Base-by-base conservation (phyloP, 2,797 vertebrate genomes). In the Prionace glauca region DNA sequence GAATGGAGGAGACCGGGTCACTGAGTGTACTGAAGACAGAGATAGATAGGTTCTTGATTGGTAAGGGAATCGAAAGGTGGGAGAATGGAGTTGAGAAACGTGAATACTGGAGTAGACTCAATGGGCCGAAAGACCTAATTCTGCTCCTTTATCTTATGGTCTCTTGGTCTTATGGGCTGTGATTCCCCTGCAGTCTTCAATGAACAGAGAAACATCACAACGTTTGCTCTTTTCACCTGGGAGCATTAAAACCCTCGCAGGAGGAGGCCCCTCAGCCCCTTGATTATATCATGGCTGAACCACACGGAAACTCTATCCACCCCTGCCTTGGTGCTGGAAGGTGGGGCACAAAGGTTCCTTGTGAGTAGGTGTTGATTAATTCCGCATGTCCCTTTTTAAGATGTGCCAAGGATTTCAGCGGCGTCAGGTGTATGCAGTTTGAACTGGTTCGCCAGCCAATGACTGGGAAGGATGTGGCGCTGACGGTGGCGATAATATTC, bases 371-470 rank as follows among this genome's bases (percentile, higher is more conserved):
- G 12, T 16, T n/a, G 16, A 65, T 20, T 91, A 91, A 91, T n/a
- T 65, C 29, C n/a, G 20, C 29, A 65, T 12, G 95, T 0, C 94
- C 0, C 3, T 0, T 4, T 32, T 92, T 18, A 95, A 98, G 98
- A 96, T 98, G 98, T 95, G 96, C 98, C 0, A 96, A 96, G 2
- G 98, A 98, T 74, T 98, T 97, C 95, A 97, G 96, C 0, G 98
- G 98, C 0, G 95, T 96, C 81, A 97, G 98, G 0, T 98, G 98
- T 0, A 97, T 97, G 95, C 97, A 98, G 72, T 97, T 97, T 0
- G 97, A 97, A 18, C 96, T 97, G 0, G 96, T 97, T 90, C 96
- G 96, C 1, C 96, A 97, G 1, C 97, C 97, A 79, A 96, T 97
- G 96, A 97, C 97, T 87, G 97, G 97, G 96, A 97, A 98, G 96